These are phyloP conservation scores for Diogma glabrata DNA, from an alignment of 2,888 invertebrate genomes.

Conservation along the genomic window DNA sequence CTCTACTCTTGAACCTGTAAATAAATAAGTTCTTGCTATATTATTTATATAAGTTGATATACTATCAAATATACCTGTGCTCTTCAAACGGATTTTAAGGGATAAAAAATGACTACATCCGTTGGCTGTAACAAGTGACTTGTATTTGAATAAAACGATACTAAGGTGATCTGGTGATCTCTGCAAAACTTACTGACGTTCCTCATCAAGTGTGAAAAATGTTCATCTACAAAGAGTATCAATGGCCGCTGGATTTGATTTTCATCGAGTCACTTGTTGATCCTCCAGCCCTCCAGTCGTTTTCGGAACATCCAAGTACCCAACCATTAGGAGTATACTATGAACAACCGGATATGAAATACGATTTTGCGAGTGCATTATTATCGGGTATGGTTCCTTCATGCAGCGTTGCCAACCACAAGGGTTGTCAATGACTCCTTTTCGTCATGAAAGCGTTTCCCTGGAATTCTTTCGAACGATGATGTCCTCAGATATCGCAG, in stretches of 20 bases:
- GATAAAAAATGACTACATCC: too few species aligned
- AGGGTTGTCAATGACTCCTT: background rate
- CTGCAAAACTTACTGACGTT: background rate
- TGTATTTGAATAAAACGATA: background rate
- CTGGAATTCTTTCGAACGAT: background rate
- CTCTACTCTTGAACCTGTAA: too few species aligned
- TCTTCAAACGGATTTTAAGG: too few species aligned
- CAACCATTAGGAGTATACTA: constrained; percentile 3
- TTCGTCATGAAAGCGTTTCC: background rate
- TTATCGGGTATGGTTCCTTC: background rate
- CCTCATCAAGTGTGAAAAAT: background rate
- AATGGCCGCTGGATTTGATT: background rate
- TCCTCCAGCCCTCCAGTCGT: background rate
- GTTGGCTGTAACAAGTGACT: background rate
- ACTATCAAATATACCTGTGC: background rate
- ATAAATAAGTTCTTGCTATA: too few species aligned
- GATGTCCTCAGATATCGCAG: too few species aligned
- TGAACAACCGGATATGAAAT: background rate
- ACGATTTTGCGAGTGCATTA: too few species aligned
- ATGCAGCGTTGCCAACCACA: background rate
- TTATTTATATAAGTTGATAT: too few species aligned
- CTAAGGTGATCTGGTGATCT: background rate
- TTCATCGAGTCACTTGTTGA: background rate
- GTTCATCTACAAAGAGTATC: background rate
- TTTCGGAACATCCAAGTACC: background rate